A percentile compares a stretch with the other conserved stretches of the same genome.
Evolutionary conservation across 2,113 vertebrate genomes (phyloP).

Genomic region (Holacanthus passer): DNA sequence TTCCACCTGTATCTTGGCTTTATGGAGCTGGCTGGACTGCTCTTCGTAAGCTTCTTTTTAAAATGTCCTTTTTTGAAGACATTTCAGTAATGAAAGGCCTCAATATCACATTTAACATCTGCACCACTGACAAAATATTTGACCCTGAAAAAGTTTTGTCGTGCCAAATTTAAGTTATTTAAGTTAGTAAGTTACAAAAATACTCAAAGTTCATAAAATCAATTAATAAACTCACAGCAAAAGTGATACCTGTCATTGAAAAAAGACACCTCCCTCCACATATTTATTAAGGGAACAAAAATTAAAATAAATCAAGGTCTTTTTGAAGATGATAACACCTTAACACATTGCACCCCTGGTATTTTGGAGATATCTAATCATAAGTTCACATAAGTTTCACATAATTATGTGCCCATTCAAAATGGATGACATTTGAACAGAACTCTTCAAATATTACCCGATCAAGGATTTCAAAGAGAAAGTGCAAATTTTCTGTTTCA

Average conservation of each 20-base stretch:
- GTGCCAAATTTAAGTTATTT: constrained; percentile 49
- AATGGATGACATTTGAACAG: constrained; percentile 34
- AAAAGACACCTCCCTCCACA: neutral
- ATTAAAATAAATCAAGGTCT: constrained; percentile 14
- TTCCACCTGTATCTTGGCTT: constrained; percentile 65
- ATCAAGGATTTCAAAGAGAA: constrained; percentile 36
- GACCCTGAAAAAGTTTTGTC: constrained; percentile 10
- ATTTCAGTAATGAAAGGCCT: constrained; percentile 4
- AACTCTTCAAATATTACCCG: constrained; percentile 49
- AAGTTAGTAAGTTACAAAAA: constrained; percentile 34
- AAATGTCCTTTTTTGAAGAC: constrained; percentile 16
- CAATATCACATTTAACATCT: constrained; percentile 17
- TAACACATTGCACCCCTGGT: neutral
- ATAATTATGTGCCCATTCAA: constrained; percentile 45
- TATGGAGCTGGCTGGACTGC: constrained; percentile 25
- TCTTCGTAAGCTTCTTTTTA: constrained; percentile 33
- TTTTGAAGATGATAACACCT: constrained; percentile 15
- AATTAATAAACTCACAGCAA: constrained; percentile 1
- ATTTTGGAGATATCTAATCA: constrained; percentile 40
- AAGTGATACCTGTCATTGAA: neutral
- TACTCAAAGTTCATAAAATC: constrained; percentile 18
- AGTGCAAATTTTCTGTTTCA: constrained; percentile 23
- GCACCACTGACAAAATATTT: constrained; percentile 33
- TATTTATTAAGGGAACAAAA: constrained; percentile 12
- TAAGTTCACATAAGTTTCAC: constrained; percentile 15